These are phyloP conservation scores for Scrobipalpa costella DNA, from an alignment of 2,888 invertebrate species.

Conservation along the genomic window DNA sequence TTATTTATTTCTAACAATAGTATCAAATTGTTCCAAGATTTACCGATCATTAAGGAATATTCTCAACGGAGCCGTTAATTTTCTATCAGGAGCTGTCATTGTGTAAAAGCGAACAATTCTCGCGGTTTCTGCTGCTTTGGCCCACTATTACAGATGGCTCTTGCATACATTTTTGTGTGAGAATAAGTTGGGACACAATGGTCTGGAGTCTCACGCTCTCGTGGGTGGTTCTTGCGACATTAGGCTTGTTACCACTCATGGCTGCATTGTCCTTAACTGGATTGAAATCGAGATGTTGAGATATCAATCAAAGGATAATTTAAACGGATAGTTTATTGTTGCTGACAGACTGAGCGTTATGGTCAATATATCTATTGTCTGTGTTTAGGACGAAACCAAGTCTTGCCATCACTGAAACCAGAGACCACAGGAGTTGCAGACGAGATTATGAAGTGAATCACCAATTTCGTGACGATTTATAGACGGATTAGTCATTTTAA, in stretches of 20 bases:
- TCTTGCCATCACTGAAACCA: background rate
- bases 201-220: slow-evolving; percentile 66
- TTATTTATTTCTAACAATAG: background rate
- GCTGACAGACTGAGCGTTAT: slow-evolving; percentile 18
- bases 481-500: background rate
- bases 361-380: slow-evolving; percentile 12
- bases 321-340: slow-evolving; percentile 8
- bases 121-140: slow-evolving; percentile 58
- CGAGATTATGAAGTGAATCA: background rate
- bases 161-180: slow-evolving; percentile 66
- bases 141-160: slow-evolving; percentile 60
- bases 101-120: slow-evolving; percentile 55
- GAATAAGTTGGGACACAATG: slow-evolving; percentile 69
- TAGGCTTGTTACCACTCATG: slow-evolving; percentile 36
- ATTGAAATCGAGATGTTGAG: slow-evolving; percentile 20
- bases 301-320: slow-evolving; percentile 21
- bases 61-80: slow-evolving; percentile 29
- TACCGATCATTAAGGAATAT: background rate
- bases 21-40: background rate
- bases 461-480: slow-evolving; percentile 9
- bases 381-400: background rate
- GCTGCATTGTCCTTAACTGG: slow-evolving; percentile 28
- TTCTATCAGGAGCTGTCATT: slow-evolving; percentile 40
- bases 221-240: slow-evolving; percentile 71
- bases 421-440: background rate